phyloP scores from a whole-genome alignment of 2,888 invertebrate genomes.

The Coleophora flavipennella region DNA sequence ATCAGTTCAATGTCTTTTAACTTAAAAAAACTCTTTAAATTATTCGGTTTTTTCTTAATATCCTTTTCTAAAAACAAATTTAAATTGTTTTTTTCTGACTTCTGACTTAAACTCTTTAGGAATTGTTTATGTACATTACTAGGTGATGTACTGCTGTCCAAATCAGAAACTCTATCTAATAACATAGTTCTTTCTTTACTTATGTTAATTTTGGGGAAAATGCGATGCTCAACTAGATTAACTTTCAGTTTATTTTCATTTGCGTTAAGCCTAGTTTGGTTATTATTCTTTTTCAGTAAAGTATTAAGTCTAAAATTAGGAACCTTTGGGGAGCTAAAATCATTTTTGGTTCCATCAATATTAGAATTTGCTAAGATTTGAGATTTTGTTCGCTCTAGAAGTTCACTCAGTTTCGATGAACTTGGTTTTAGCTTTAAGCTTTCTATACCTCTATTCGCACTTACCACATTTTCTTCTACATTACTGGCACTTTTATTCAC shows the following conservation, averaged over 20 bases:
- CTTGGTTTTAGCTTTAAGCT: conserved; percentile 18
- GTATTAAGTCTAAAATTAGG: no score
- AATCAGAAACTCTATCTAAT: conserved; percentile 7
- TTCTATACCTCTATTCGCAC: conserved; percentile 13
- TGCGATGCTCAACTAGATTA: no score
- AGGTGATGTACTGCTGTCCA: conserved; percentile 16
- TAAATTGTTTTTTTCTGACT: neutral
- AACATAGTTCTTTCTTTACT: neutral
- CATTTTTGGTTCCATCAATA: no score
- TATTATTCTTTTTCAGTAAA: no score
- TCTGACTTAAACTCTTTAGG: neutral
- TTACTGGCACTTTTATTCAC: conserved; percentile 44
- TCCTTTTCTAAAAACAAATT: conserved; percentile 1
- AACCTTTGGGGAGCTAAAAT: no score
- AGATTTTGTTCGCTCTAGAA: no score
- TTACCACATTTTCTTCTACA: conserved; percentile 25
- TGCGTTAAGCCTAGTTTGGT: no score
- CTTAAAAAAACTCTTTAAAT: conserved; percentile 32
- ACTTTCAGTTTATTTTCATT: neutral
- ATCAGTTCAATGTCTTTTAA: conserved; percentile 36
- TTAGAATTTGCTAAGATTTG: conserved; percentile 2
- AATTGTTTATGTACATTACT: conserved; percentile 15
- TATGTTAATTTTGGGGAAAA: no score
- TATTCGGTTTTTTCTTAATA: conserved; percentile 15
- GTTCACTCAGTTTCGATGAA: conserved; percentile 1